These are phyloP conservation scores for Patella depressa DNA, from an alignment of 2,888 invertebrate species.

Conservation along the genomic window DNA sequence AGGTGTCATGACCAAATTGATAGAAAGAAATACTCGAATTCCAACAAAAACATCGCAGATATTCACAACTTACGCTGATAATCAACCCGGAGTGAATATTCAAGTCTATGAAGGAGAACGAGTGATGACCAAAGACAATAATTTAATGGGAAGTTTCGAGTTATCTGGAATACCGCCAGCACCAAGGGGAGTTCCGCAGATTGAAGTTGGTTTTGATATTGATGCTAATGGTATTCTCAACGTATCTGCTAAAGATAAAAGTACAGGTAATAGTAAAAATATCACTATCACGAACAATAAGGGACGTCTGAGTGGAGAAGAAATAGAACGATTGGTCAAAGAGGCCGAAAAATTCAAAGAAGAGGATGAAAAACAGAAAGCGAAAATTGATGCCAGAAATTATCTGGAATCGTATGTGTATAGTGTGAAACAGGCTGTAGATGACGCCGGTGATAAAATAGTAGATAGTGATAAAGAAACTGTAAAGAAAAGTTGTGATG, in stretches of 20 bases:
- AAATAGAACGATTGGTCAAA: slow-evolving; percentile 81
- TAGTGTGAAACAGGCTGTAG: slow-evolving; percentile 75
- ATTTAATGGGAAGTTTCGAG: slow-evolving; percentile 72
- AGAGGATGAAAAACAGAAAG: slow-evolving; percentile 65
- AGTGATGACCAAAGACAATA: slow-evolving; percentile 96
- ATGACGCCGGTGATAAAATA: slow-evolving; percentile 76
- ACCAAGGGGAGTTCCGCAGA: slow-evolving; percentile 67
- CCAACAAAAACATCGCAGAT: slow-evolving; percentile 69
- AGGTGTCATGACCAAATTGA: slow-evolving; percentile 63
- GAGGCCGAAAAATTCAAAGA: slow-evolving; percentile 66
- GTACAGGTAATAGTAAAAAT: slow-evolving; percentile 84
- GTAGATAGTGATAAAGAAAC: slow-evolving; percentile 79
- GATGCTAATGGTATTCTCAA: slow-evolving; percentile 87
- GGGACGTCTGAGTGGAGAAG: slow-evolving; percentile 85
- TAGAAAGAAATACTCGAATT: slow-evolving; percentile 67
- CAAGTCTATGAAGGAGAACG: slow-evolving; percentile 92
- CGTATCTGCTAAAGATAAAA: slow-evolving; percentile 76
- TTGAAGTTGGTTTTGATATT: slow-evolving; percentile 83
- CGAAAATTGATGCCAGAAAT: slow-evolving; percentile 57
- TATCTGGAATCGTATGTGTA: slow-evolving; percentile 62
- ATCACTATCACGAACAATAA: slow-evolving; percentile 91
- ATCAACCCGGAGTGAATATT: slow-evolving; percentile 76
- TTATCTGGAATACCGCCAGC: slow-evolving; percentile 68
- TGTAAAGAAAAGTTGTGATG: slow-evolving; percentile 74
- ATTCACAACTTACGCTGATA: slow-evolving; percentile 93